A percentile compares a stretch with the other conserved stretches of the same genome.
Evolutionary conservation across 2,113 vertebrate species (phyloP).

Genomic region (Saguinus imperator): DNA sequence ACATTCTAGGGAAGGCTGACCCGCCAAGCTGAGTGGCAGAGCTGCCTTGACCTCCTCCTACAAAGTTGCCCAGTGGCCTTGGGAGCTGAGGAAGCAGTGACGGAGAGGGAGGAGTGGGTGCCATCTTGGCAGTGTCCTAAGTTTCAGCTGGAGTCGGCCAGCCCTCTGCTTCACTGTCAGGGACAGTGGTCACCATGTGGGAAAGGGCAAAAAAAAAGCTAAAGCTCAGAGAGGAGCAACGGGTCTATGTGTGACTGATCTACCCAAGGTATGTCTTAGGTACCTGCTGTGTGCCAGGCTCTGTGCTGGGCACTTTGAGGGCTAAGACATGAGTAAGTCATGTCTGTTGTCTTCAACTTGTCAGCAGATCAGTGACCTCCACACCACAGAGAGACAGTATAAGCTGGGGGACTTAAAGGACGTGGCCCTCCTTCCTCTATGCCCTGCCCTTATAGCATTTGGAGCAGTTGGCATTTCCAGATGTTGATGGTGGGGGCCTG

Average conservation of each 20-base stretch:
- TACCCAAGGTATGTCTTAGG: not conserved
- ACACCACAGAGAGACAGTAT: not conserved
- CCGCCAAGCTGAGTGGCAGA: not conserved
- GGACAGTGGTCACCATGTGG: not conserved
- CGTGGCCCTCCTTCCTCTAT: not conserved
- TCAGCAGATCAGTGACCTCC: not conserved
- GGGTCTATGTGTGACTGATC: not conserved
- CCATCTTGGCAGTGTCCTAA: not conserved
- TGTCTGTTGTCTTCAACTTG: not conserved
- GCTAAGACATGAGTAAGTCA: not conserved
- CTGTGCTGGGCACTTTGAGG: not conserved
- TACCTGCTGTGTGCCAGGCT: not conserved
- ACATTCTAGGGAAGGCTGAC: not conserved
- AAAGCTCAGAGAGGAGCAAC: not conserved
- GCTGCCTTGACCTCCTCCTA: not conserved
- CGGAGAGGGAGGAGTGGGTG: not conserved
- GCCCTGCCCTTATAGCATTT: not conserved
- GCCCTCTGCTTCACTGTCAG: no score
- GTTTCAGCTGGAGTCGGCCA: not conserved
- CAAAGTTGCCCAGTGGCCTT: not conserved
- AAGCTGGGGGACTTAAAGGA: not conserved
- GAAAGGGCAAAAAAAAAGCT: not conserved
- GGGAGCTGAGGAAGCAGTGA: not conserved
- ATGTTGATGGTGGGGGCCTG: not conserved
- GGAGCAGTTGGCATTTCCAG: not conserved